Conservation (phyloP, 2,797 vertebrate genomes). For the Artibeus jamaicensis region DNA sequence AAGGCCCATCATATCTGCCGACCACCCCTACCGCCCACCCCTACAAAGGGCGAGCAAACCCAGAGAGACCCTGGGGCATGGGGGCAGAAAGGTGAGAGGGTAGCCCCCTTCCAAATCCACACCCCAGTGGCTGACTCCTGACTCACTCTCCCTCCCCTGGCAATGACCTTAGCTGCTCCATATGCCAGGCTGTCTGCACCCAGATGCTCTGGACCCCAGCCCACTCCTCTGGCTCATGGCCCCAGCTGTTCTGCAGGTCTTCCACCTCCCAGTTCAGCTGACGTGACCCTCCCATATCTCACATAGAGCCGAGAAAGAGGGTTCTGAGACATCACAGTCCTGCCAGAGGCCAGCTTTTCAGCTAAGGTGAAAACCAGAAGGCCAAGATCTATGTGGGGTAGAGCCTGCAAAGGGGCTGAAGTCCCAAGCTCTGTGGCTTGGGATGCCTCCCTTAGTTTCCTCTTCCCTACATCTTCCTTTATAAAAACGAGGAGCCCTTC, state of each 20-base stretch:
- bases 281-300: neutral
- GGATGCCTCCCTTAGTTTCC: neutral
- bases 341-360: neutral
- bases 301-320: neutral
- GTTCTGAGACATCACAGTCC: neutral
- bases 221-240: neutral
- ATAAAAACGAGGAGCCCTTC: neutral
- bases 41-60: neutral
- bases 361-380: neutral
- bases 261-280: too few species aligned
- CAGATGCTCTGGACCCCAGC: neutral
- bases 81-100: neutral
- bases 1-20: too few species aligned
- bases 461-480: neutral
- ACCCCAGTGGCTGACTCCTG: neutral
- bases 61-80: neutral
- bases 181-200: neutral
- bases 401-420: neutral
- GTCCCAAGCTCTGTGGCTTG: too few species aligned
- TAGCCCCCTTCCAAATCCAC: neutral
- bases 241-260: neutral
- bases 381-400: rapidly evolving
- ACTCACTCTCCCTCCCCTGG: too few species aligned
- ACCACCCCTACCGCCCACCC: neutral
- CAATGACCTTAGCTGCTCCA: neutral